Conservation (phyloP, 23 tunicate genomes). For the Styela clava region DNA sequence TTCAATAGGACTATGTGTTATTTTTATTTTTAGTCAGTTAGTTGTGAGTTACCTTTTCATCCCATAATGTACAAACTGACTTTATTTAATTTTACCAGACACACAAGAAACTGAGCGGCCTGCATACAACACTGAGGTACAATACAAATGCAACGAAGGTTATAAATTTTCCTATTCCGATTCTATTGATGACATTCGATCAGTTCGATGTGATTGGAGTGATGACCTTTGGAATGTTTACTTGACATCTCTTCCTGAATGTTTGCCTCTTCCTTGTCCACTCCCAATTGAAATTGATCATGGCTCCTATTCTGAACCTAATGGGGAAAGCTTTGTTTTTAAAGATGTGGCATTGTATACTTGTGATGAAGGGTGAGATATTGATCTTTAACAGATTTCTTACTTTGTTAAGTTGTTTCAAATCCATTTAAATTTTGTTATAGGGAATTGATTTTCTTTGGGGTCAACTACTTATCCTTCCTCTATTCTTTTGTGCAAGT, state of each 20-base stretch:
- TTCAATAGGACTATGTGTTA: no score
- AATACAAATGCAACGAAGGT: conserved; percentile 40
- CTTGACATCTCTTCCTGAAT: conserved; percentile 32
- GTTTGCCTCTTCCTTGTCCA: conserved; percentile 39
- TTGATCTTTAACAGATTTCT: no score
- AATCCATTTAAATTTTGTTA: no score
- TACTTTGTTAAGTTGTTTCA: no score
- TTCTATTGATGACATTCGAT: background rate
- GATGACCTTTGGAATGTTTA: conserved; percentile 22
- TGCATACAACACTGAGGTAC: background rate
- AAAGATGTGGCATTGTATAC: conserved; percentile 35
- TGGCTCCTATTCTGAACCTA: conserved; percentile 15
- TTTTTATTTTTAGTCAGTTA: no score
- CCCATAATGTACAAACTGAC: no score
- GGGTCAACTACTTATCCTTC: no score
- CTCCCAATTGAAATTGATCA: conserved; percentile 14
- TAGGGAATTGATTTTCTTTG: background rate
- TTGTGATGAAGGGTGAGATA: conserved; percentile 66
- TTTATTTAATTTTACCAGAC: no score
- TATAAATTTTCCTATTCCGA: conserved; percentile 23
- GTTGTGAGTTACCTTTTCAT: no score
- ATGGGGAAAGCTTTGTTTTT: conserved; percentile 33
- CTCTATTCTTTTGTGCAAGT: no score
- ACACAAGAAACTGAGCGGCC: background rate
- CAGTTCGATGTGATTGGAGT: conserved; percentile 33